phyloP scores from a whole-genome alignment of 2,888 invertebrate species.

The Helleia helle region DNA sequence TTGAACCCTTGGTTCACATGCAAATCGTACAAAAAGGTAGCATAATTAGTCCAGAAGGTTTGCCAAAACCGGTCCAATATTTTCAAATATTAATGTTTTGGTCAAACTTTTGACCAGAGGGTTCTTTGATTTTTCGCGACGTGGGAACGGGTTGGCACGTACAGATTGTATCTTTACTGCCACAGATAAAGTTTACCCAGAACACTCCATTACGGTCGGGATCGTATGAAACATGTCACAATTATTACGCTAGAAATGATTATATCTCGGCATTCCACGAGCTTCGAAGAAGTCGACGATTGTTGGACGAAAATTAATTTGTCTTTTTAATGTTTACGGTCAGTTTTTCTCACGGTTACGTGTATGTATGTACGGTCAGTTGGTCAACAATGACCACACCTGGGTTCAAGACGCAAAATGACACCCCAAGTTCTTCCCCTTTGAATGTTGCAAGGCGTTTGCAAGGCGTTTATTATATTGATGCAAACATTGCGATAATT shows the following conservation, averaged over 20 bases:
- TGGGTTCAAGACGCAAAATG: conserved; percentile 49
- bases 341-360: conserved; percentile 40
- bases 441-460: conserved; percentile 53
- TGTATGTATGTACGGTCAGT: conserved; percentile 57
- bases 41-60: background rate
- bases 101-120: conserved; percentile 58
- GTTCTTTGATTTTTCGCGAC: conserved; percentile 54
- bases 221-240: too few relatives aligned
- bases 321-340: conserved; percentile 49
- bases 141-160: conserved; percentile 57
- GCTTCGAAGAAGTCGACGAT: too few relatives aligned
- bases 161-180: conserved; percentile 60
- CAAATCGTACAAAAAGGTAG: too few relatives aligned
- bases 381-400: conserved; percentile 59
- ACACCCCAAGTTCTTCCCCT: conserved; percentile 57
- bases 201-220: conserved; percentile 60
- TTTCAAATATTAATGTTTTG: too few relatives aligned
- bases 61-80: too few relatives aligned
- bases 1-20: conserved; percentile 3
- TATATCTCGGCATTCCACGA: conserved; percentile 57
- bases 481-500: conserved; percentile 62
- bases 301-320: too few relatives aligned
- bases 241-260: conserved; percentile 67
- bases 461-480: conserved; percentile 41
- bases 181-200: conserved; percentile 61